Percentiles rank a stretch among this genome's conserved stretches.
These are phyloP conservation scores for Suncus etruscus DNA, from an alignment of 2,113 vertebrate species.

Conservation along the genomic window DNA sequence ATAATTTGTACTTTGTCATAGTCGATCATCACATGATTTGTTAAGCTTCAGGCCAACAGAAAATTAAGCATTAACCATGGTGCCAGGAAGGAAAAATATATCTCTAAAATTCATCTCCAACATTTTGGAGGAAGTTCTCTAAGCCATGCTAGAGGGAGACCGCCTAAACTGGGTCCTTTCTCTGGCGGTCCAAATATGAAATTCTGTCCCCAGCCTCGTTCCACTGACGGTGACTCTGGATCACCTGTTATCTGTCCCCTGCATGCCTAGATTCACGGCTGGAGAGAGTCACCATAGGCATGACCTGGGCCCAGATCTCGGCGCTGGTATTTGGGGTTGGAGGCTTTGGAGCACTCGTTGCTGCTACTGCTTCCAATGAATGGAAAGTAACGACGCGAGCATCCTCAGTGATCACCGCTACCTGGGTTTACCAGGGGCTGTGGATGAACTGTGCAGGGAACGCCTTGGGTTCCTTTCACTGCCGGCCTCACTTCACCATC, in stretches of 20 bases:
- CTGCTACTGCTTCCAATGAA: conserved; percentile 93
- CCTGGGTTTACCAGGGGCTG: conserved; percentile 96
- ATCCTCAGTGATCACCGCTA: conserved; percentile 96
- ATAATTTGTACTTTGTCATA: conserved; percentile 84
- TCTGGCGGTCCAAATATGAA: conserved; percentile 79
- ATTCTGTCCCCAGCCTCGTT: conserved; percentile 74
- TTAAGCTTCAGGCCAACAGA: conserved; percentile 87
- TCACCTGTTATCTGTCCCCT: conserved; percentile 70
- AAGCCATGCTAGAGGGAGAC: conserved; percentile 16
- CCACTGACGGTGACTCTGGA: conserved; percentile 80
- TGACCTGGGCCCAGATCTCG: conserved; percentile 92
- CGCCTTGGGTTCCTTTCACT: conserved; percentile 94
- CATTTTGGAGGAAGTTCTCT: conserved; percentile 66
- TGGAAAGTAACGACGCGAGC: conserved; percentile 96
- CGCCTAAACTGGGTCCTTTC: conserved; percentile 51
- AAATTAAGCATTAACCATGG: conserved; percentile 90
- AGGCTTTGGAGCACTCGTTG: conserved; percentile 93
- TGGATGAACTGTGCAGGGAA: conserved; percentile 98
- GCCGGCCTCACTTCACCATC: conserved; percentile 93
- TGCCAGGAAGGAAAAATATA: conserved; percentile 65
- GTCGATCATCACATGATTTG: conserved; percentile 78
- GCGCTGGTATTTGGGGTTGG: conserved; percentile 91
- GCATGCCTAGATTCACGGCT: conserved; percentile 80
- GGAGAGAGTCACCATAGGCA: conserved; percentile 80
- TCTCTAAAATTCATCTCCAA: conserved; percentile 71